Percentiles rank a stretch among this genome's conserved stretches.
These are phyloP conservation scores for Limnephilus rhombicus DNA, from an alignment of 2,888 invertebrate species.

Conservation along the genomic window DNA sequence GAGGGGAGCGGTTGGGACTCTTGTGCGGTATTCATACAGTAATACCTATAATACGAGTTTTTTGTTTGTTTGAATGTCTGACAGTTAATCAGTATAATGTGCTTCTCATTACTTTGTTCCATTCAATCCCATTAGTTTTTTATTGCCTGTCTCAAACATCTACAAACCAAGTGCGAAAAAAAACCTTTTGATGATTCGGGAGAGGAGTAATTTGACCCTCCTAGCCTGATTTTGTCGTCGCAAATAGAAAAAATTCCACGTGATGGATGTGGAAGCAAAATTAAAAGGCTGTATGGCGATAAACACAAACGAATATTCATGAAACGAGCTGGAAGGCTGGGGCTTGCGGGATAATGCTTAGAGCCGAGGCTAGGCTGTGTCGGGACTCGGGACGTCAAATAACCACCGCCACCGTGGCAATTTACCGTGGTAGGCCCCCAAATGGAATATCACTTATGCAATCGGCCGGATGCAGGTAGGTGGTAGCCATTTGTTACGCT, in stretches of 20 bases:
- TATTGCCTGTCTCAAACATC: neutral
- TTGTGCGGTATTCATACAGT: no score
- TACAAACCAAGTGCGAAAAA: neutral
- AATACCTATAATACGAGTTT: no score
- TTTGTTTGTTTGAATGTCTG: neutral
- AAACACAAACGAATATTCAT: conserved; percentile 60
- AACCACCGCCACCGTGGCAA: neutral
- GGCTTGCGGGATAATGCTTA: neutral
- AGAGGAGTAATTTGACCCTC: conserved; percentile 29
- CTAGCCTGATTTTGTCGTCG: conserved; percentile 20
- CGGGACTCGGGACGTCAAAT: conserved; percentile 2
- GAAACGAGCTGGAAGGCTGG: conserved; percentile 38
- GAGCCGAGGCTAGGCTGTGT: neutral
- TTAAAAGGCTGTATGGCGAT: conserved; percentile 60
- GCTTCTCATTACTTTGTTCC: neutral
- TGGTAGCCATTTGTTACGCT: neutral
- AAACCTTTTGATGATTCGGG: neutral
- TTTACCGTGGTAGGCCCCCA: conserved; percentile 17
- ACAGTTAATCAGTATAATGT: neutral
- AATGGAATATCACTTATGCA: neutral
- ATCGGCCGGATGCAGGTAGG: neutral
- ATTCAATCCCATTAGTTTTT: neutral
- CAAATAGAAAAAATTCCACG: conserved; percentile 43
- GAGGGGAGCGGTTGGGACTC: no score
- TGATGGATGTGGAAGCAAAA: conserved; percentile 58